Evolutionary conservation across 2,797 vertebrate genomes (phyloP), one percentile per base, ranked within the genome.

Genomic region (Aphelocoma californica): DNA sequence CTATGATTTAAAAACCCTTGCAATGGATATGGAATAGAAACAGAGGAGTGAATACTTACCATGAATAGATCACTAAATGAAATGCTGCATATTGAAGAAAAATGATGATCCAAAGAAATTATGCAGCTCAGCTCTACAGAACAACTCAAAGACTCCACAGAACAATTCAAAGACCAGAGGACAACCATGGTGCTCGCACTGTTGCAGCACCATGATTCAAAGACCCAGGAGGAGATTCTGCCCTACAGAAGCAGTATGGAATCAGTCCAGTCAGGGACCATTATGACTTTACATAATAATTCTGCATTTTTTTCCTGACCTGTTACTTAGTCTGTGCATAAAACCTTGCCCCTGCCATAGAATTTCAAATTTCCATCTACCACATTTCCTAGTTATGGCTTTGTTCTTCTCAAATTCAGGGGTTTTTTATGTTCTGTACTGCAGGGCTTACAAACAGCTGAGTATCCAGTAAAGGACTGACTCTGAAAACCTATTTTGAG

Each of bases 61-160:
- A 20, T 51, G 23, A 62, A 36, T 36, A 44, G 32, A 50, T 45
- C 56, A 38, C 15, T 53, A 67, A 47, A 21, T 38, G 19, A 75
- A 92, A 88, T 29, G 8, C 10, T 69, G 9, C 19, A 42, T 69
- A 54, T 18, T 17, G 24, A 67, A 79, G 48, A 84, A 79, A 88
- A 81, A 82, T 31, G 0, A 36, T 50, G 26, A 88, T n/a, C 8
- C 19, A 48, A 77, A 70, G 45, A 84, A 66, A 11, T 62, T 21
- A 64, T 0, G 1, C 18, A 79, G 29, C 26, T 72, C 42, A 65
- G 42, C 26, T 88, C 42, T 16, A 31, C 0, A 58, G n/a, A 73
- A 72, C 20, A 73, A 70, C 15, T 34, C 1, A 0, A n/a, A 1
- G 3, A 45, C 29, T 19, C 24, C 36, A 51, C 3, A 45, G 7